Evolutionary conservation across 2,113 vertebrate species (phyloP), one percentile per base, ranked within the genome.

Genomic region (Pica pica): DNA sequence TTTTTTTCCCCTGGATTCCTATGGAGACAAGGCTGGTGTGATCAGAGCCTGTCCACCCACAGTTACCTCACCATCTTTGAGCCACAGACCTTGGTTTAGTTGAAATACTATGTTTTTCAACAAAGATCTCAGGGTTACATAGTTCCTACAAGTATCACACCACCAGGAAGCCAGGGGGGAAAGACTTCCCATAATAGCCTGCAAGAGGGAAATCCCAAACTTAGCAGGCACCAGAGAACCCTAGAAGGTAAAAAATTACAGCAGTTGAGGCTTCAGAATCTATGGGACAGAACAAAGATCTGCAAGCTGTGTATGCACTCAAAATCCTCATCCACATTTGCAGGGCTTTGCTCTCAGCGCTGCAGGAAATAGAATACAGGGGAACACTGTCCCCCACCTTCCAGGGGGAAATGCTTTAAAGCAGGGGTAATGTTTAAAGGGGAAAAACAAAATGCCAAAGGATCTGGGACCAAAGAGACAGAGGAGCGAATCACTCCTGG

Each of bases 51-150:
- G 73, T 68, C 84, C 8, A 6, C 76, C 79, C 83, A 81, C 80
- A 78, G 91, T 82, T 91, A 94, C 86, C 89, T 91, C 95, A 96
- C 49, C 60, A 56, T 37, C 56, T 80, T n/a, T 2, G 5, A 93
- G 79, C 47, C 64, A 67, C 64, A 71, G 64, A 44, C n/a, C 80
- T 81, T 83, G 39, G 49, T 50, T 94, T 67, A 77, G 79, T 8
- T 63, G 79, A 83, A 96, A 87, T 10, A 83, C 18, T 30, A 15
- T 0, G 1, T 71, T 87, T 93, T 90, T 49, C 76, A 87, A 30
- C 17, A 60, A 83, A 71, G 69, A 44, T 27, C 80, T 89, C 75
- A n/a, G 52, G 63, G 56, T 74, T 68, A 57, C 12, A 23, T 11
- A 63, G 42, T 26, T 89, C 60, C 8, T 56, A 52, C 44, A 55